Percentiles rank a stretch among this genome's conserved stretches.
These are phyloP conservation scores for Balearica regulorum DNA, from an alignment of 2,797 vertebrate genomes.

Conservation along the genomic window DNA sequence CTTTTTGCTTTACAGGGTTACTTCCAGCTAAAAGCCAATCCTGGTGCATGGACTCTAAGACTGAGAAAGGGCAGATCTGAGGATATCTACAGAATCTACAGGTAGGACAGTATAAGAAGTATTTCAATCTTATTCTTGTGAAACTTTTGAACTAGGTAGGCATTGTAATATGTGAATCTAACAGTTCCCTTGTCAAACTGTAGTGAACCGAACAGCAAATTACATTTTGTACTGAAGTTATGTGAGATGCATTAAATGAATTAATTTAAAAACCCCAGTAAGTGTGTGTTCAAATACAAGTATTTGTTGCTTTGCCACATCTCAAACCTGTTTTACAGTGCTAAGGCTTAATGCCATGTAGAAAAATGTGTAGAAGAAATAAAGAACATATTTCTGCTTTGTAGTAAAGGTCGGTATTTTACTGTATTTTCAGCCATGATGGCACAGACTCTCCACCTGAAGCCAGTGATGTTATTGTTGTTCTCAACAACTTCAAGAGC, in stretches of 20 bases:
- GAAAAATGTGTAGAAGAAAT: not conserved
- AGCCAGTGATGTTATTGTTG: slow-evolving; percentile 86
- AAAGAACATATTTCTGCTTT: not conserved
- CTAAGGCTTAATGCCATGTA: not conserved
- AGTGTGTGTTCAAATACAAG: not conserved
- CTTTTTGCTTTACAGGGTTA: slow-evolving; percentile 82
- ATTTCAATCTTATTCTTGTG: not conserved
- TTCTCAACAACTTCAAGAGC: slow-evolving; percentile 95
- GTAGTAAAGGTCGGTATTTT: not conserved
- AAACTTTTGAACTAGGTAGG: not conserved
- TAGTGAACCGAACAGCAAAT: not conserved
- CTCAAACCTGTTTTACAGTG: not conserved
- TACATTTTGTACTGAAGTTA: not conserved
- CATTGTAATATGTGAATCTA: not conserved
- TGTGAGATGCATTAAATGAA: not conserved
- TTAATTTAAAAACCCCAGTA: not conserved
- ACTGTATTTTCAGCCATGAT: slow-evolving; percentile 83
- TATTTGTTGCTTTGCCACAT: not conserved
- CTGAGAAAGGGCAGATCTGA: slow-evolving; percentile 94
- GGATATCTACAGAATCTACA: slow-evolving; percentile 97
- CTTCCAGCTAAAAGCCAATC: slow-evolving; percentile 97
- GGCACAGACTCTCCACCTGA: slow-evolving; percentile 94
- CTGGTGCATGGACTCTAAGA: slow-evolving; percentile 92
- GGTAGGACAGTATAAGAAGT: slow-evolving; percentile 65
- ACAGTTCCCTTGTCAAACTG: not conserved